Base-by-base conservation (phyloP, 2,888 invertebrate genomes). In the Caenorhabditis sp. region DNA sequence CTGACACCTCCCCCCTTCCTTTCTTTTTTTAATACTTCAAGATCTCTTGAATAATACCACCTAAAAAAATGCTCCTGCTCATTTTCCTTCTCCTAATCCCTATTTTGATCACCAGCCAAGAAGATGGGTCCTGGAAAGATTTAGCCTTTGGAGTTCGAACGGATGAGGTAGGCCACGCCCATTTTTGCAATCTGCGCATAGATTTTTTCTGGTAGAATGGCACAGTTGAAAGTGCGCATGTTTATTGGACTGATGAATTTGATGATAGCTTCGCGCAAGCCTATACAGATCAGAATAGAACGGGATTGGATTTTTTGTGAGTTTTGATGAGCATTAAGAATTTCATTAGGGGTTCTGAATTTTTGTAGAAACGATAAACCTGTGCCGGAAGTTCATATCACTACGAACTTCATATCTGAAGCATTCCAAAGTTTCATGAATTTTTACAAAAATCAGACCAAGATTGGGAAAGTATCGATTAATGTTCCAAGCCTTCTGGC, bases 231-330 rank as follows among this genome's bases (percentile, higher is more conserved):
- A 63, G 62, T 62, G 65, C 70, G 0, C 70, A 70, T 49, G 65
- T 70, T 26, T 54, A 49, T 31, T 70, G 70, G 70, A 70, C 70
- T 1, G 70, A 70, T 49, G 52, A 54, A 17, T 70, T 70, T 43
- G 70, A 70, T 56, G 70, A 70, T 36, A 59, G 65, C 1, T 70
- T 70, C 26, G 70, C 70, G 0, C 59, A 62, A 26, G 70, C 70
- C 1, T 70, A 54, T 49, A 66, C 65, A 4, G 59, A 66, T 27
- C 62, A 70, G n/a, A 70, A 70, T 31, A 17, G 62, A 25, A 62
- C 52, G 5, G 70, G 62, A 26, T 43, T 62, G 21, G 66, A 63
- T 17, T 70, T 70, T 31, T 20, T 66, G 59, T n/a, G n/a, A n/a
- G n/a, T n/a, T n/a, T n/a, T n/a, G n/a, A n/a, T n/a, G n/a, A n/a